phyloP scores from a whole-genome alignment of 37 sponge, comb jelly and placozoan species.

The Axinella damicornis region DNA sequence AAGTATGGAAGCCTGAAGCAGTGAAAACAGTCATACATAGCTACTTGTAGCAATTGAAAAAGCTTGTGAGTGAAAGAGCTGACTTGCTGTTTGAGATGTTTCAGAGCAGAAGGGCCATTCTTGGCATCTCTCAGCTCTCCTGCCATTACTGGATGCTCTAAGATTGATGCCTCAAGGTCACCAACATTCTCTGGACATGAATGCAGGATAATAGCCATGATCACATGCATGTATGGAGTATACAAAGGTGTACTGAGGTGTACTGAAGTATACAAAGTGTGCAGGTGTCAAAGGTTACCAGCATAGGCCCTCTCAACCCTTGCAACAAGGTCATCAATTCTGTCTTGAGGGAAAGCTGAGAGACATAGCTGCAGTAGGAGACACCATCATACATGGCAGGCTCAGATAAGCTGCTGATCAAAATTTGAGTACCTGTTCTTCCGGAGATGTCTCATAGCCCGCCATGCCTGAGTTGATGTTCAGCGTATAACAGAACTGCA shows the following conservation, averaged over 20 bases:
- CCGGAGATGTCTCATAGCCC: constrained; percentile 14
- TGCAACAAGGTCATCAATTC: constrained; percentile 18
- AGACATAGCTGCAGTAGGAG: constrained; percentile 17
- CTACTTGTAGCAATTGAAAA: no score
- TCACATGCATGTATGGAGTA: no score
- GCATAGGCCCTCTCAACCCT: constrained; percentile 40
- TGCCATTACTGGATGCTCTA: constrained; percentile 36
- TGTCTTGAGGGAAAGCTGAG: constrained; percentile 2
- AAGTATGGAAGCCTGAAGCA: constrained; percentile 77
- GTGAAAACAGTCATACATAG: neutral
- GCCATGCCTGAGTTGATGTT: constrained; percentile 47
- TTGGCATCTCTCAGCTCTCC: constrained; percentile 42
- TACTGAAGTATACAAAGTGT: no score
- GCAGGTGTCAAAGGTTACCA: neutral
- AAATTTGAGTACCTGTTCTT: constrained; percentile 38
- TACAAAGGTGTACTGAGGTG: no score
- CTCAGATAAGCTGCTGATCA: no score
- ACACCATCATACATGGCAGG: no score
- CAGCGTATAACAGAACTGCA: constrained; percentile 13
- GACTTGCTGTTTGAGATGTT: constrained; percentile 85
- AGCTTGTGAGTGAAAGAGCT: no score
- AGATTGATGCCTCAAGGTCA: neutral
- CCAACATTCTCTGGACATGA: no score
- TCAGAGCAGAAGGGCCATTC: constrained; percentile 79
- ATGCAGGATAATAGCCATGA: no score